These are phyloP conservation scores for Betta splendens DNA, from an alignment of 2,797 vertebrate species.

Conservation along the genomic window DNA sequence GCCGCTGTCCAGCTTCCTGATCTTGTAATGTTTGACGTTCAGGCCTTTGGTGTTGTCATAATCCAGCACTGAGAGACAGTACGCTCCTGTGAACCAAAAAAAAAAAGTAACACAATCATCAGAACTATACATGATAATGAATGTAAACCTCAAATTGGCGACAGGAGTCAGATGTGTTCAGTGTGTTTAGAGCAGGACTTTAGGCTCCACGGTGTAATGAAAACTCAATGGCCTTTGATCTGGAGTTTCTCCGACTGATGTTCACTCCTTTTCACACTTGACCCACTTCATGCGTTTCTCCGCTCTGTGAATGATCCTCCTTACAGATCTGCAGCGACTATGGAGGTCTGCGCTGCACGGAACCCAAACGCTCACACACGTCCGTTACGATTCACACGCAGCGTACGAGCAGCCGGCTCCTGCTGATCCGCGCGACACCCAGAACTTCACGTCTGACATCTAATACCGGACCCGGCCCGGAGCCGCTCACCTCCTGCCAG, in stretches of 20 bases:
- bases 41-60: slow-evolving; percentile 94
- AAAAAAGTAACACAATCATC: slow-evolving; percentile 15
- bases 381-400: slow-evolving; percentile 7
- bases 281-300: no score
- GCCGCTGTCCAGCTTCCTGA: slow-evolving; percentile 94
- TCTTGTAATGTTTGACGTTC: slow-evolving; percentile 98
- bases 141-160: neutral
- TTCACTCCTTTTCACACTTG: neutral
- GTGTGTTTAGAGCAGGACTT: no score
- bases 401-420: slow-evolving; percentile 13
- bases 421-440: slow-evolving; percentile 38
- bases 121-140: neutral
- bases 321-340: no score
- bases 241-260: slow-evolving; percentile 22
- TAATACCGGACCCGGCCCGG: slow-evolving; percentile 40
- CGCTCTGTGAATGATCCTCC: no score
- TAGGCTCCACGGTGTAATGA: no score
- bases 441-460: slow-evolving; percentile 45
- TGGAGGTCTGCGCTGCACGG: no score
- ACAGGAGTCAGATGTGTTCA: neutral
- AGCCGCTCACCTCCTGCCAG: slow-evolving; percentile 39
- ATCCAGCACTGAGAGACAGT: slow-evolving; percentile 94
- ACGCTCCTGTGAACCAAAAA: slow-evolving; percentile 85
- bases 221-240: slow-evolving; percentile 31
- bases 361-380: neutral